phyloP scores from a whole-genome alignment of 2,113 vertebrate species.

The Orthonyx spaldingii region DNA sequence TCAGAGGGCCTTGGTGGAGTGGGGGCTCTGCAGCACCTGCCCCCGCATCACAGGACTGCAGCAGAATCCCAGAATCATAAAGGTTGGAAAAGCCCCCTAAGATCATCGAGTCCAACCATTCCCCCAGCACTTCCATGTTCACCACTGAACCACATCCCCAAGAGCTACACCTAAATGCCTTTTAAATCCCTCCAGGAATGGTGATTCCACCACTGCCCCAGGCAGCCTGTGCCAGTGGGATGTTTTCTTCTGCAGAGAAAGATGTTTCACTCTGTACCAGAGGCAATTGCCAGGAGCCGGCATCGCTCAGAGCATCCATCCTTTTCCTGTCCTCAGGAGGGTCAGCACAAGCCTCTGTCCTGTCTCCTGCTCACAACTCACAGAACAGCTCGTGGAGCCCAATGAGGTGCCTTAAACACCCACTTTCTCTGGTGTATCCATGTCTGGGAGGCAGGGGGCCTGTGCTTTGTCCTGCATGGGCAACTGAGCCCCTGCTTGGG shows the following conservation, averaged over 20 bases:
- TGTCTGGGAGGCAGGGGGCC: background rate
- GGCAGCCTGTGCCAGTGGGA: background rate
- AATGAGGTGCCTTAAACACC: rapidly evolving
- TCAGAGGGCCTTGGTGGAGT: background rate
- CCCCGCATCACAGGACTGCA: background rate
- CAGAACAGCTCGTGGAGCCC: rapidly evolving
- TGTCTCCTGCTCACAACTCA: rapidly evolving
- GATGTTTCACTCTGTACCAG: background rate
- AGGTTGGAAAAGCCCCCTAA: background rate
- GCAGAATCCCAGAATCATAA: background rate
- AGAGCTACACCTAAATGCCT: background rate
- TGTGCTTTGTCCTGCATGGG: background rate
- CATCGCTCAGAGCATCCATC: rapidly evolving
- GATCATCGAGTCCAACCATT: rapidly evolving
- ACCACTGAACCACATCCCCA: background rate
- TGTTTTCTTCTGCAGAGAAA: background rate
- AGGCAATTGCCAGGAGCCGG: background rate
- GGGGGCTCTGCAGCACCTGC: background rate
- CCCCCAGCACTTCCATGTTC: background rate
- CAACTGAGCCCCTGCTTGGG: rapidly evolving
- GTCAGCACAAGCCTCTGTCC: background rate
- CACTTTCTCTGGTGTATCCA: background rate
- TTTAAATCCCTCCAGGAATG: background rate
- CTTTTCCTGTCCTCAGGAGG: rapidly evolving
- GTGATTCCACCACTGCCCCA: background rate